phyloP scores from a whole-genome alignment of 2,113 vertebrate genomes.

The Danio rerio region DNA sequence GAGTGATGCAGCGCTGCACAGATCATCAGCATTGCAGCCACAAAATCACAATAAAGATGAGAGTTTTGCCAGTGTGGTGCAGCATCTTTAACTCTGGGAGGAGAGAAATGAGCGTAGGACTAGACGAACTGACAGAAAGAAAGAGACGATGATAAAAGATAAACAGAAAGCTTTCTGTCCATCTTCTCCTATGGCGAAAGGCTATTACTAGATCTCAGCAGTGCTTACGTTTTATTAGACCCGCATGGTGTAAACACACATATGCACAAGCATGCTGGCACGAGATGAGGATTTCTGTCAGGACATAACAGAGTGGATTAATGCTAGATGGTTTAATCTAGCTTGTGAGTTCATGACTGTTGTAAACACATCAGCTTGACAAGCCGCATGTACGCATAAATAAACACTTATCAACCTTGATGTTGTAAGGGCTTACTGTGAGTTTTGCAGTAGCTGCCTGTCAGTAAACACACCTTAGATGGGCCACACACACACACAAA shows the following conservation, averaged over 20 bases:
- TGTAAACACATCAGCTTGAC: conserved; percentile 39
- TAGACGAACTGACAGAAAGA: conserved; percentile 27
- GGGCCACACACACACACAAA: no score
- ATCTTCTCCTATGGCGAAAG: conserved; percentile 26
- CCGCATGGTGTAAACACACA: conserved; percentile 36
- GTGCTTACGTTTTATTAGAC: conserved; percentile 45
- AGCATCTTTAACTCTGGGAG: conserved; percentile 14
- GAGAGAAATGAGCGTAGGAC: conserved; percentile 26
- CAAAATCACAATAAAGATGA: conserved; percentile 62
- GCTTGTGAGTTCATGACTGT: conserved; percentile 42
- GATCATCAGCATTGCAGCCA: conserved; percentile 37
- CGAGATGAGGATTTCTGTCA: conserved; percentile 38
- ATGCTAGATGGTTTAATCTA: conserved; percentile 42
- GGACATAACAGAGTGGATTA: conserved; percentile 45
- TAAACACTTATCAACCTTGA: background rate
- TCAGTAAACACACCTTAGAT: conserved; percentile 22
- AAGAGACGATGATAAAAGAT: conserved; percentile 7
- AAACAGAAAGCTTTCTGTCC: conserved; percentile 22
- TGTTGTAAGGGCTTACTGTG: background rate
- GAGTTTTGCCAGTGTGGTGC: conserved; percentile 40
- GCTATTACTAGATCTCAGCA: conserved; percentile 43
- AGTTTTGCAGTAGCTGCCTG: background rate
- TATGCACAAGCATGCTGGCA: conserved; percentile 29
- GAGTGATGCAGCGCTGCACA: conserved; percentile 28
- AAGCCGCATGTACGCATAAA: background rate